Percentiles rank a stretch among this genome's conserved stretches.
Evolutionary conservation across 2,797 vertebrate species (phyloP).

Genomic region (Diplodus sargus): DNA sequence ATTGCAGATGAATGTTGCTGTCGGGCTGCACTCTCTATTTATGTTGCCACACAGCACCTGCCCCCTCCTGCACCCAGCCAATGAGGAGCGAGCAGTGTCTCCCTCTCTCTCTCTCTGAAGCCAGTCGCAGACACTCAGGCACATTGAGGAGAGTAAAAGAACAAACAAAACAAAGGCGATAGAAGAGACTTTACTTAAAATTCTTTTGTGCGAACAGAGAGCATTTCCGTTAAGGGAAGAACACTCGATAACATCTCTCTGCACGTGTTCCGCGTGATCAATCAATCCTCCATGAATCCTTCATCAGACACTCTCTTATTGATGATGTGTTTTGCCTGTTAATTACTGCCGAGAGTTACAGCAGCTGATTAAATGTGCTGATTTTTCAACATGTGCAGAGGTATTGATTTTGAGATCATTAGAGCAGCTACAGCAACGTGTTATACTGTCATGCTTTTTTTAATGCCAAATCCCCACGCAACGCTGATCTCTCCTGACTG

Average conservation of each 20-base stretch:
- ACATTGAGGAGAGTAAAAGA: conserved; percentile 43
- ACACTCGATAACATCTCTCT: neutral
- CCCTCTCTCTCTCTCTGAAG: conserved; percentile 36
- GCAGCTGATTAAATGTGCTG: neutral
- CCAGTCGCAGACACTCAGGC: conserved; percentile 66
- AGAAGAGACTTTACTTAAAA: neutral
- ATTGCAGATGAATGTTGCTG: conserved; percentile 20
- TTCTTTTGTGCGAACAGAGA: conserved; percentile 24
- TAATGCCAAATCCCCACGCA: neutral
- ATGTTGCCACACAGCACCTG: conserved; percentile 66
- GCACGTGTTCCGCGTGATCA: neutral
- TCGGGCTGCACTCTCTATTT: conserved; percentile 70
- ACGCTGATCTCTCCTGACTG: too few species aligned
- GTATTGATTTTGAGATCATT: neutral
- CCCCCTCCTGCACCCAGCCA: conserved; percentile 68
- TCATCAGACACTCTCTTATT: neutral
- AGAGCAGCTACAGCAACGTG: neutral
- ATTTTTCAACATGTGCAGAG: neutral
- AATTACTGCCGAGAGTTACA: neutral
- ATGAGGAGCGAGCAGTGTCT: conserved; percentile 57
- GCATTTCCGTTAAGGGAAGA: neutral
- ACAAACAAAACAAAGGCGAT: neutral
- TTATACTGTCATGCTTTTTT: neutral
- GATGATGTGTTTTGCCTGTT: neutral
- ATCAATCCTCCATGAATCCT: neutral